Evolutionary conservation across 1,140 invertebrate genomes (phyloP).

Genomic region (Phymorhynchus buccinoides): DNA sequence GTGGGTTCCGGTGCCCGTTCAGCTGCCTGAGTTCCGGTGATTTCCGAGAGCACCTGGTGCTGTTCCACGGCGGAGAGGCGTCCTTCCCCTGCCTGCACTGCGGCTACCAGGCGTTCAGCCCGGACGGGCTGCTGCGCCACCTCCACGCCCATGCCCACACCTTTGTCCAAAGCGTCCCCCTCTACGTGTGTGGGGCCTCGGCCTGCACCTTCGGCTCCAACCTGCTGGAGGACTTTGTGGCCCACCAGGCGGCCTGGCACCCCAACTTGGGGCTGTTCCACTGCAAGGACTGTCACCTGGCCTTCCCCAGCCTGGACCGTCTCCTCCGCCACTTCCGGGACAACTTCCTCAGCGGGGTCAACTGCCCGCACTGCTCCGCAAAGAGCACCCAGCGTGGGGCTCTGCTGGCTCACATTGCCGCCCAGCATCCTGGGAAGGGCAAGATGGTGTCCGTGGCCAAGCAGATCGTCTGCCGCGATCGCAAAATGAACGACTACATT

Average conservation of each 20-base stretch:
- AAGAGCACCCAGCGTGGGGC: slow-evolving; percentile 55
- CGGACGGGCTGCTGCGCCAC: slow-evolving; percentile 56
- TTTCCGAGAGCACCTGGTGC: slow-evolving; percentile 54
- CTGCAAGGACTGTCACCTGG: slow-evolving; percentile 54
- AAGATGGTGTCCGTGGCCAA: slow-evolving; percentile 62
- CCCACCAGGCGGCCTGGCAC: slow-evolving; percentile 57
- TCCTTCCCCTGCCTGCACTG: slow-evolving; percentile 59
- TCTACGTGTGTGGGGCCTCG: slow-evolving; percentile 55
- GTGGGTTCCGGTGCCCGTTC: slow-evolving; percentile 61
- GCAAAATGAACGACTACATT: slow-evolving; percentile 53
- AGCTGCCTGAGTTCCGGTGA: slow-evolving; percentile 50
- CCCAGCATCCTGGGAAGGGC: slow-evolving; percentile 59
- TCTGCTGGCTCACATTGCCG: slow-evolving; percentile 56
- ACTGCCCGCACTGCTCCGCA: slow-evolving; percentile 62
- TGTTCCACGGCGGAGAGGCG: slow-evolving; percentile 46
- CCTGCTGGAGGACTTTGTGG: slow-evolving; percentile 53
- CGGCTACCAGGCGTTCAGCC: slow-evolving; percentile 52
- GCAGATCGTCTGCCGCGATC: slow-evolving; percentile 62
- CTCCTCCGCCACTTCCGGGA: slow-evolving; percentile 55
- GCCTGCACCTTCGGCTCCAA: slow-evolving; percentile 59
- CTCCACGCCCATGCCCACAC: slow-evolving; percentile 52
- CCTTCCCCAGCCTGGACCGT: slow-evolving; percentile 40
- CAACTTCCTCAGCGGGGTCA: slow-evolving; percentile 59
- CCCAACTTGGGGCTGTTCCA: slow-evolving; percentile 39
- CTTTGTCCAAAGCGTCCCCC: slow-evolving; percentile 49